A percentile compares a stretch with the other conserved stretches of the same genome.
Evolutionary conservation across 2,888 invertebrate species (phyloP).

Genomic region (Sarcophaga rosellei): DNA sequence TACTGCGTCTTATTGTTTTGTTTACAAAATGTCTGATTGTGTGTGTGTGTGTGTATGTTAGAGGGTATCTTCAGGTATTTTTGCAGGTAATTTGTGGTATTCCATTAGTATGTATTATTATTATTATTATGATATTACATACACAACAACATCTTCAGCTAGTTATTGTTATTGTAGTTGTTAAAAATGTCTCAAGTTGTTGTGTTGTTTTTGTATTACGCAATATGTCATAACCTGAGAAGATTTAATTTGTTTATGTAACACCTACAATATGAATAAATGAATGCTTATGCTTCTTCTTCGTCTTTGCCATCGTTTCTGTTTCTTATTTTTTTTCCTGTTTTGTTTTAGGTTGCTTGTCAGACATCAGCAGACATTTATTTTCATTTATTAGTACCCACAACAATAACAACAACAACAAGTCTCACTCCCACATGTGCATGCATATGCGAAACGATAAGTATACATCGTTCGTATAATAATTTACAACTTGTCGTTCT

Average conservation of each 20-base stretch:
- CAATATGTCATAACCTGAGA: conserved; percentile 65
- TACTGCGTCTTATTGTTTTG: too few relatives aligned
- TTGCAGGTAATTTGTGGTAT: conserved; percentile 58
- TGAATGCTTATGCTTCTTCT: background rate
- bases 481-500: background rate
- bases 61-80: conserved; percentile 31
- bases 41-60: background rate
- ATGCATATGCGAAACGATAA: background rate
- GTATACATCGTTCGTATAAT: too few relatives aligned
- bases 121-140: background rate
- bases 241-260: conserved; percentile 64
- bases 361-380: conserved; percentile 31
- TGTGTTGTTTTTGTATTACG: conserved; percentile 61
- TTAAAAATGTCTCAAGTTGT: conserved; percentile 62
- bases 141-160: background rate
- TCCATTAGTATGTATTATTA: conserved; percentile 31
- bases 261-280: conserved; percentile 36
- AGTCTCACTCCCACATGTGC: background rate
- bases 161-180: conserved; percentile 18
- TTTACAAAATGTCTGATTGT: background rate
- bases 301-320: background rate
- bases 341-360: background rate
- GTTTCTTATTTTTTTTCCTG: background rate
- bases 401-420: background rate
- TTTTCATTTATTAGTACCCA: conserved; percentile 1